A percentile compares a stretch with the other conserved stretches of the same genome.
These are phyloP conservation scores for Plemyria rubiginata DNA, from an alignment of 2,888 invertebrate species.

Conservation along the genomic window DNA sequence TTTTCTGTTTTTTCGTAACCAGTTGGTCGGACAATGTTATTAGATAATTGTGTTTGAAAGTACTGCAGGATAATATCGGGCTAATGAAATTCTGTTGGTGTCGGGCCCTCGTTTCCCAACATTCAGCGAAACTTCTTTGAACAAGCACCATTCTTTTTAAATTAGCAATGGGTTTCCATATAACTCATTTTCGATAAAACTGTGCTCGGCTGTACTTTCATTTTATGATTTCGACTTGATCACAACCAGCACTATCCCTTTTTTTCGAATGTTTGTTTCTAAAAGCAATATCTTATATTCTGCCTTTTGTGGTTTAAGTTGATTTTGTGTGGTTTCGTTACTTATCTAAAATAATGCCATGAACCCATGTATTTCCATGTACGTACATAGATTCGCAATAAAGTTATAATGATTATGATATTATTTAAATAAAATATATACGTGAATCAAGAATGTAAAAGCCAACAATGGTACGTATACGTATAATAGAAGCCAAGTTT, in stretches of 20 bases:
- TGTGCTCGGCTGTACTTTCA: background rate
- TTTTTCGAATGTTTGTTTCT: too few species aligned
- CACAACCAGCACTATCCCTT: too few species aligned
- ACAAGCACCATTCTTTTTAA: conserved; percentile 19
- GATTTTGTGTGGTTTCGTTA: too few species aligned
- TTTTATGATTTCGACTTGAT: too few species aligned
- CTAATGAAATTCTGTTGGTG: conserved; percentile 49
- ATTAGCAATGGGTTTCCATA: conserved; percentile 20
- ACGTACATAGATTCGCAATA: too few species aligned
- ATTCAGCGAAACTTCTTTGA: conserved; percentile 26
- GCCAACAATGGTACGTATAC: conserved; percentile 37
- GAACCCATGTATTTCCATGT: too few species aligned
- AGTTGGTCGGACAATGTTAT: conserved; percentile 37
- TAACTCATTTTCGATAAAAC: background rate
- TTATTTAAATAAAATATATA: background rate
- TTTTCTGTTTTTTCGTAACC: conserved; percentile 44
- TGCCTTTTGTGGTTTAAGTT: too few species aligned
- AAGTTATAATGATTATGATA: too few species aligned
- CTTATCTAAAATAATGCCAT: too few species aligned
- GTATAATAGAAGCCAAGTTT: conserved; percentile 36
- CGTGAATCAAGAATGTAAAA: conserved; percentile 16
- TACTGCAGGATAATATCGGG: conserved; percentile 43
- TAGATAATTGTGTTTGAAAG: conserved; percentile 48
- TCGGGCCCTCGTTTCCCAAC: conserved; percentile 19
- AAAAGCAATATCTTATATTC: too few species aligned